Base-by-base conservation (phyloP, 2,113 vertebrate species). In the Channa argus region DNA sequence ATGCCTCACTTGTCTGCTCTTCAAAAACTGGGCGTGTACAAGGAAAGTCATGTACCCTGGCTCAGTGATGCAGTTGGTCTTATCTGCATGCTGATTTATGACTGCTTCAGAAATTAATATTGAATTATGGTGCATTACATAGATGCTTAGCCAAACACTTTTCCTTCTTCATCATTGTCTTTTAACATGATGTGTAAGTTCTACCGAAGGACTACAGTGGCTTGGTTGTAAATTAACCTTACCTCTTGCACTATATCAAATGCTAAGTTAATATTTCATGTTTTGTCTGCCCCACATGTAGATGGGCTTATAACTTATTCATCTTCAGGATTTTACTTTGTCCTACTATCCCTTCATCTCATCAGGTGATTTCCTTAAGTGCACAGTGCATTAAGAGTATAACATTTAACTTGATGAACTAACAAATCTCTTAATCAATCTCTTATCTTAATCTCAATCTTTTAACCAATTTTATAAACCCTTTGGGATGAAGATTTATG, bases 221-320 rank as follows among this genome's bases (percentile, higher is more conserved):
- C 46, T 39, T 56, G 34, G 52, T 61, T 81, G 46, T 60, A 70
- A 49, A 78, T 69, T 69, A 74, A 84, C 78, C 71, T 82, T 74
- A 87, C 73, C 67, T 89, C 77, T 73, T 62, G 24, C 63, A 62
- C 84, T 81, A 33, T 68, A 73, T 90, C 69, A 72, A 68, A 86
- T 80, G 73, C 65, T 55, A 52, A 82, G 68, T 93, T 83, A 92
- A 94, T 93, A 93, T 94, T 94, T 93, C 13, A 94, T 85, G 79
- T 66, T 74, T 91, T 41, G 78, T 77, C 88, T 91, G 89, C 86
- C 87, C 83, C 84, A 84, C 82, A 90, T 91, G 88, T 88, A 85
- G 83, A 92, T 83, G 79, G 65, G 64, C 58, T 90, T 82, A 94
- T 93, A 67, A 93, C 83, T 94, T 80, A 94, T 93, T 94, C 59